Base-by-base conservation (phyloP, 2,113 vertebrate genomes). In the Thamnaconus septentrionalis region DNA sequence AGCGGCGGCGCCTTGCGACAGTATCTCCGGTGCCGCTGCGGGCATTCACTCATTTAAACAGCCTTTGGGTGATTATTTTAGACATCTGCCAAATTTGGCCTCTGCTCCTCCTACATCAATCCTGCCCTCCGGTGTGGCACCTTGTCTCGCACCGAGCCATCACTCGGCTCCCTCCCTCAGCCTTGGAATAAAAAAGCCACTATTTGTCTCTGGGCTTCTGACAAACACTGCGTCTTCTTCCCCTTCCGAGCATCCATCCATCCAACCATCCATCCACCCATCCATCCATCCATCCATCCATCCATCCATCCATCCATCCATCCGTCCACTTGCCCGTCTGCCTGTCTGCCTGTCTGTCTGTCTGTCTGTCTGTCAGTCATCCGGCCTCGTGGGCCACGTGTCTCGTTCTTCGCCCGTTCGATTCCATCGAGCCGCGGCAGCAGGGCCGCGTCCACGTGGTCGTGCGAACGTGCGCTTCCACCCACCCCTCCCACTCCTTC, bases 151-250 rank as follows among this genome's bases (percentile, higher is more conserved):
- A 76, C 75, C 67, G 69, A 82, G 80, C 74, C 77, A 74, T 81
- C 79, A 77, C 67, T 88, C 84, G 54, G 5, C 59, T 63, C 65
- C 66, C 53, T 68, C 57, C 48, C 69, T 39, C 18, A 31, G 83
- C 88, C 87, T 83, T 62, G 54, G 79, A 84, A 88, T 84, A 85
- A 88, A 86, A 88, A 78, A 69, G 68, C 18, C 18, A 68, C 82
- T 80, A 81, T 89, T 90, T 89, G 86, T 88, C 85, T 83, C 82
- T 79, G 76, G 65, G 67, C 71, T 80, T 88, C 81, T 85, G 86
- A 91, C 87, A 50, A 49, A 90, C 90, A 85, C 80, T 79, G 77
- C 86, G 83, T 62, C 80, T 87, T 75, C 80, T 86, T 77, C 47
- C 76, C 61, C 70, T 67, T 81, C 68, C 69, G 79, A 75, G 84